A percentile compares a stretch with the other conserved stretches of the same genome.
These are phyloP conservation scores for Mythimna ferrago DNA, from an alignment of 2,888 invertebrate genomes.

Conservation along the genomic window DNA sequence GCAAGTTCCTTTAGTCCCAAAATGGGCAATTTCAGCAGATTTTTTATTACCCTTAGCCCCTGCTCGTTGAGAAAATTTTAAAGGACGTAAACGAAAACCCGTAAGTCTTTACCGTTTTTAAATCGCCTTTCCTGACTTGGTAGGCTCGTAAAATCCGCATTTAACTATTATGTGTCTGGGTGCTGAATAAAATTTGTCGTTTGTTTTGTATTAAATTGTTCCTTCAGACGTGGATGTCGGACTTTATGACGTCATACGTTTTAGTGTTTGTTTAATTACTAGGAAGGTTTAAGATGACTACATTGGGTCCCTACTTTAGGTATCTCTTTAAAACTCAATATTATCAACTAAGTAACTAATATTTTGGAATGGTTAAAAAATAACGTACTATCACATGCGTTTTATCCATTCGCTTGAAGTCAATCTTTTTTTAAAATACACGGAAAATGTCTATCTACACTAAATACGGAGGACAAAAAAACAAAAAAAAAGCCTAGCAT, in stretches of 20 bases:
- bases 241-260: slow-evolving; percentile 46
- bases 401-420: neutral
- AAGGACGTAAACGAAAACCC: slow-evolving; percentile 56
- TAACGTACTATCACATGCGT: neutral
- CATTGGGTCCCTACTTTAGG: neutral
- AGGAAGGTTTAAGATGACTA: slow-evolving; percentile 7
- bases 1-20: slow-evolving; percentile 28
- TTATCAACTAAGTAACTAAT: neutral
- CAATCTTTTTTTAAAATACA: too few species aligned
- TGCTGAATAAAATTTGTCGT: slow-evolving; percentile 45
- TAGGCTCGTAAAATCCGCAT: slow-evolving; percentile 50
- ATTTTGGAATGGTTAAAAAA: neutral
- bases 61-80: slow-evolving; percentile 48
- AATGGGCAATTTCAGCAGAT: slow-evolving; percentile 43
- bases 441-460: neutral
- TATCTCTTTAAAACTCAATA: slow-evolving; percentile 13
- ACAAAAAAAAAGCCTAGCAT: too few species aligned
- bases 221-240: slow-evolving; percentile 12
- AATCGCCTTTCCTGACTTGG: slow-evolving; percentile 55
- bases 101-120: slow-evolving; percentile 51
- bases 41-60: slow-evolving; percentile 46
- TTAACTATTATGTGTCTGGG: slow-evolving; percentile 52
- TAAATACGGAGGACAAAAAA: too few species aligned
- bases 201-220: slow-evolving; percentile 51
- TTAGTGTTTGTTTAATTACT: slow-evolving; percentile 32